Evolutionary conservation across 2,797 vertebrate genomes (phyloP).

Genomic region (Sebastes alutus): DNA sequence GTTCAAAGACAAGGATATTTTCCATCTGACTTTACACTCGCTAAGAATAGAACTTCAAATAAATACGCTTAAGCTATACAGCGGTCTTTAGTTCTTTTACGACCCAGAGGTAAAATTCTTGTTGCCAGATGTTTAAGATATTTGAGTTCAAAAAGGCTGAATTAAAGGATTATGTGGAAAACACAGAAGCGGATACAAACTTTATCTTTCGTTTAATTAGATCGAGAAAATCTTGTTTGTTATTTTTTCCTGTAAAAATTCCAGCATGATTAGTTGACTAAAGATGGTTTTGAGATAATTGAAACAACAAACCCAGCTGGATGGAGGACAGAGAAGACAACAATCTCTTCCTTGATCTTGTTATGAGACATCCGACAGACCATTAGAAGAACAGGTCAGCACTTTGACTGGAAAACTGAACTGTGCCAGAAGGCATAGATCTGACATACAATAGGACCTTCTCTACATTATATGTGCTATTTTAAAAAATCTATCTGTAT

Average conservation of each 20-base stretch:
- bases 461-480: neutral
- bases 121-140: slow-evolving; percentile 43
- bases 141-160: slow-evolving; percentile 45
- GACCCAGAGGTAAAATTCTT: slow-evolving; percentile 35
- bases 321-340: slow-evolving; percentile 18
- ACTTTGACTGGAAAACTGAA: neutral
- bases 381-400: slow-evolving; percentile 11
- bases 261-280: slow-evolving; percentile 11
- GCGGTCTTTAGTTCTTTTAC: slow-evolving; percentile 39
- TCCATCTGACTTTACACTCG: slow-evolving; percentile 58
- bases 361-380: slow-evolving; percentile 27
- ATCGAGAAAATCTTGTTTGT: neutral
- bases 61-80: slow-evolving; percentile 44
- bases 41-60: slow-evolving; percentile 69
- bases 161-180: slow-evolving; percentile 40
- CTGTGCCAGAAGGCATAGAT: neutral
- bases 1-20: slow-evolving; percentile 71
- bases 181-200: slow-evolving; percentile 6
- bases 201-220: slow-evolving; percentile 24
- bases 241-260: slow-evolving; percentile 31
- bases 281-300: slow-evolving; percentile 47
- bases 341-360: slow-evolving; percentile 13
- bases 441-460: neutral
- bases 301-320: slow-evolving; percentile 41
- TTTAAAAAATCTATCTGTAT: neutral